Conservation (phyloP, 2,797 vertebrate species). For the Gymnothorax reevesii region DNA sequence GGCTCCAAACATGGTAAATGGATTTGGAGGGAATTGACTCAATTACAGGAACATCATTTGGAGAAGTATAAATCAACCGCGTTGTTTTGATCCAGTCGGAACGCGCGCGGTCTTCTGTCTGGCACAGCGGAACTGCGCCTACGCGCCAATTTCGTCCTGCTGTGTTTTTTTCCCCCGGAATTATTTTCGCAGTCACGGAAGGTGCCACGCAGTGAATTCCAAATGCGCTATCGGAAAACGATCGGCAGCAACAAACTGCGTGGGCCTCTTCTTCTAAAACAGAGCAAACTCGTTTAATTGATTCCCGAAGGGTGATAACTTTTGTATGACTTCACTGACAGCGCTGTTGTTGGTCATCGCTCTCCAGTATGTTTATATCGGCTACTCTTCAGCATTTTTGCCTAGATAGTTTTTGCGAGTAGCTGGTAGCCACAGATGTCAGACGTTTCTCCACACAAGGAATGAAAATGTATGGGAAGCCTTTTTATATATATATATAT, state of each 20-base stretch:
- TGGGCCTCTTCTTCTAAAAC: constrained; percentile 37
- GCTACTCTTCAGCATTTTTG: neutral
- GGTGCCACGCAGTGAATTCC: constrained; percentile 47
- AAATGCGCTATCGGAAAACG: neutral
- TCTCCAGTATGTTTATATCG: neutral
- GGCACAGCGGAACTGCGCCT: constrained; percentile 32
- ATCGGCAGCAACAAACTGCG: constrained; percentile 41
- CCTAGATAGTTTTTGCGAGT: neutral
- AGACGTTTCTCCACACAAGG: neutral
- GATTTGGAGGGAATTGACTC: constrained; percentile 54
- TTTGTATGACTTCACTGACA: neutral
- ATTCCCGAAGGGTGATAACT: neutral
- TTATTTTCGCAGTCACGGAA: constrained; percentile 30
- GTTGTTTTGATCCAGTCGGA: constrained; percentile 48
- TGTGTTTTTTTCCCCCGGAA: constrained; percentile 16
- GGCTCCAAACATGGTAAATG: constrained; percentile 58
- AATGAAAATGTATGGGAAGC: neutral
- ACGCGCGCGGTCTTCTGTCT: constrained; percentile 24
- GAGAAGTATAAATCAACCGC: constrained; percentile 53
- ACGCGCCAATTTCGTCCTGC: constrained; percentile 36
- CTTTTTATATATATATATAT: too few species aligned
- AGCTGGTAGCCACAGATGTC: constrained; percentile 1
- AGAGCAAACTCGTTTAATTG: constrained; percentile 31
- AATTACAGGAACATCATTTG: constrained; percentile 55
- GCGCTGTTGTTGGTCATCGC: neutral